Evolutionary conservation across 2,888 invertebrate genomes (phyloP), one percentile per base, ranked within the genome.

Genomic region (Cosmorhoe ocellata): DNA sequence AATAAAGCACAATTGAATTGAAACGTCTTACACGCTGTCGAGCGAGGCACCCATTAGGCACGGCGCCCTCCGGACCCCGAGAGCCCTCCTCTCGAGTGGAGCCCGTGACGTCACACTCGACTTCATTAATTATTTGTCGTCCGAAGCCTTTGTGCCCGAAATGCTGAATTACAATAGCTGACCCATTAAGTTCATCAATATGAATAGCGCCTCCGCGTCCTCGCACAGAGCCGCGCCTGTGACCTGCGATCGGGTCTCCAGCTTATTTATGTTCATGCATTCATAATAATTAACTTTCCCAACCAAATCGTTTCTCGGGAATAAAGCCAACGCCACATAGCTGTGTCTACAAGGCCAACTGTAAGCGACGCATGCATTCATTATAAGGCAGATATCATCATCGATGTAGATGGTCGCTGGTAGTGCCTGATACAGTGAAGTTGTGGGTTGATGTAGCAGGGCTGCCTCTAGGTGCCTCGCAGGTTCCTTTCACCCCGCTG

Each of bases 81-180:
- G 36, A 27, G 42, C 48, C 28, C 53, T 31, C 9, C 37, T 31
- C 31, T 32, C 14, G 14, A 49, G 36, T 27, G 48, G 34, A 37
- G 36, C 26, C n/a, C 36, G 42, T 49, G 45, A 53, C 54, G 58
- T 53, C 55, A 52, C 59, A 57, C 58, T 58, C 38, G 46, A 61
- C 45, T 44, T 58, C 56, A 63, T 64, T 59, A 59, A 61, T 63
- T 61, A 63, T 61, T 60, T 57, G 47, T 46, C 51, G 49, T 40
- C 50, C 48, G 53, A 56, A 54, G 52, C 55, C 61, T 65, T 68
- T 70, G 64, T 70, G 58, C 63, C 51, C 38, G 51, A 57, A 51
- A 65, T 56, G 55, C 61, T 52, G 50, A 56, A 64, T 65, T 64
- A 70, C 65, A 63, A 66, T 64, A 53, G 57, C 64, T 51, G 58